Percentiles rank a stretch among this genome's conserved stretches.
phyloP scores from a whole-genome alignment of 2,113 vertebrate genomes.

The Vimba vimba region DNA sequence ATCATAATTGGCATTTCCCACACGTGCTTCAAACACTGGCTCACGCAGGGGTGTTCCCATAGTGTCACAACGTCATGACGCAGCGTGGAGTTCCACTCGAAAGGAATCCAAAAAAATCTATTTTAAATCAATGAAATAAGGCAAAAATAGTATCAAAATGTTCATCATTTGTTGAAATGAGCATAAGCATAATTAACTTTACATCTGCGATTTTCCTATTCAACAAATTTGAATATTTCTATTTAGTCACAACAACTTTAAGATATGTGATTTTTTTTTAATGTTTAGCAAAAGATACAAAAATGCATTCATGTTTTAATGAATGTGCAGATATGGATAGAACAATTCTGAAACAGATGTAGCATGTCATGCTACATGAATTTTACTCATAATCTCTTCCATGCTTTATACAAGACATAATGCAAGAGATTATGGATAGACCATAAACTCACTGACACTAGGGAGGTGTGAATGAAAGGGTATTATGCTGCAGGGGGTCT shows the following conservation, averaged over 20 bases:
- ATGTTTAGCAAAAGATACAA: not conserved
- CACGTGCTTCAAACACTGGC: no score
- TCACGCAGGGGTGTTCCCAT: no score
- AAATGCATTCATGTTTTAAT: constrained; percentile 36
- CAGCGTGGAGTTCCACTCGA: not conserved
- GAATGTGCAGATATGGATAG: constrained; percentile 31
- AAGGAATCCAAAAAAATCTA: not conserved
- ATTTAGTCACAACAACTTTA: not conserved
- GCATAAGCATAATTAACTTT: not conserved
- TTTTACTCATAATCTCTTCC: constrained; percentile 49
- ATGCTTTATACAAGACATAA: constrained; percentile 38
- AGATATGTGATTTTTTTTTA: not conserved
- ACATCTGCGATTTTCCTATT: not conserved
- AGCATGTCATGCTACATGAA: constrained; percentile 48
- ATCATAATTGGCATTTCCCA: no score
- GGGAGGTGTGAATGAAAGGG: constrained; percentile 28
- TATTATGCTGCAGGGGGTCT: constrained; percentile 31
- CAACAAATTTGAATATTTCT: not conserved
- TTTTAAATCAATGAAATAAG: not conserved
- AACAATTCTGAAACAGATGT: constrained; percentile 32
- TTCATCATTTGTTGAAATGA: not conserved
- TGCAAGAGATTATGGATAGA: constrained; percentile 33
- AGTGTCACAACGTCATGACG: no score
- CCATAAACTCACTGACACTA: constrained; percentile 29
- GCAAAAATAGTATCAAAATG: not conserved